These are phyloP conservation scores for Hirtodrosophila confusa DNA, from an alignment of 2,888 invertebrate species.

Conservation along the genomic window DNA sequence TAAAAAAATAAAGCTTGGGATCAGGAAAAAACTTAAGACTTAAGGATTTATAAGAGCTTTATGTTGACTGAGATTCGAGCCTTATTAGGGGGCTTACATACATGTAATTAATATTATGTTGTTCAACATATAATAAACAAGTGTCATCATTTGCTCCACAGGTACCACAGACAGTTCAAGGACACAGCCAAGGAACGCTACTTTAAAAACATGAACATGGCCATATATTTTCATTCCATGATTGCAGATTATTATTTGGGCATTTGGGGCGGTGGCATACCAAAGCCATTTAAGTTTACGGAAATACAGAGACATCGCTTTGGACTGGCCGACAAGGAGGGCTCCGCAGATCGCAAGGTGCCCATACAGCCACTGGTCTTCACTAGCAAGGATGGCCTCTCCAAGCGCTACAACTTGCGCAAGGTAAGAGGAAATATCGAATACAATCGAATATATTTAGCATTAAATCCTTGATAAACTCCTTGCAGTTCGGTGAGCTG, in stretches of 20 bases:
- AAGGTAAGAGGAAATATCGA: conserved; percentile 87
- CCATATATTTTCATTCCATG: conserved; percentile 97
- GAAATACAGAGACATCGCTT: conserved; percentile 96
- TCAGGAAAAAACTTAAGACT: no score
- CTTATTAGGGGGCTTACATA: no score
- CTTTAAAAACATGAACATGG: conserved; percentile 98
- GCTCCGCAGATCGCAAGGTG: conserved; percentile 96
- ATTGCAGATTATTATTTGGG: conserved; percentile 99
- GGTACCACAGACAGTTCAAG: conserved; percentile 94
- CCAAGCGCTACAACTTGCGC: conserved; percentile 95
- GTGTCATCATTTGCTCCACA: conserved; percentile 23
- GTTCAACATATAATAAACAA: neutral
- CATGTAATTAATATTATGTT: neutral
- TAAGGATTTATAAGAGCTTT: no score
- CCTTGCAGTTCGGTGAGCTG: conserved; percentile 93
- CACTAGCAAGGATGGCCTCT: conserved; percentile 94
- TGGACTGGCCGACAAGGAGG: conserved; percentile 90
- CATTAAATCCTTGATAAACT: neutral
- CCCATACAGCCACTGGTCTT: conserved; percentile 97
- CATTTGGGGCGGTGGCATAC: conserved; percentile 97
- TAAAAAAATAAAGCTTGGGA: no score
- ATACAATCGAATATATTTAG: no score
- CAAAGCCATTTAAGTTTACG: conserved; percentile 98
- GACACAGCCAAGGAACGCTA: conserved; percentile 97
- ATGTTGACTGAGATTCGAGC: no score